phyloP scores from a whole-genome alignment of 2,113 vertebrate species.

The Ramphastos sulfuratus region DNA sequence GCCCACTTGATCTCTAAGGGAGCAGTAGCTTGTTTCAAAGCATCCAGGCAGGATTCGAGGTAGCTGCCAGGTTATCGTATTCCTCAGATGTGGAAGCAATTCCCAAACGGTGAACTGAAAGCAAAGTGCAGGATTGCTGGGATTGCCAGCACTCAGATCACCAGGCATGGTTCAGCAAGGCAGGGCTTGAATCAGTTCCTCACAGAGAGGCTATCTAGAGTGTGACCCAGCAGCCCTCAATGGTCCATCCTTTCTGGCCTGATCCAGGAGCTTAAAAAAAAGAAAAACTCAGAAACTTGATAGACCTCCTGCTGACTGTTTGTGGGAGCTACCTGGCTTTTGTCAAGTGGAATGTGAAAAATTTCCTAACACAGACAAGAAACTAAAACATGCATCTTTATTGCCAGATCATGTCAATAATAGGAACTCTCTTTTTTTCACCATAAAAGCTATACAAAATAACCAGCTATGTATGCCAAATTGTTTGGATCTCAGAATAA shows the following conservation, averaged over 20 bases:
- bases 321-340: background rate
- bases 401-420: background rate
- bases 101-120: background rate
- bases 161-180: background rate
- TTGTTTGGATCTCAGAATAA: background rate
- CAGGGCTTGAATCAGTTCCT: background rate
- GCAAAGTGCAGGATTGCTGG: background rate
- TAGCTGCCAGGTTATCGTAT: background rate
- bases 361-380: background rate
- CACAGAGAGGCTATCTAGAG: background rate
- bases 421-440: background rate
- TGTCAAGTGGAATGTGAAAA: background rate
- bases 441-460: background rate
- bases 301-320: background rate
- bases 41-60: conserved; percentile 28
- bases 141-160: background rate
- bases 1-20: conserved; percentile 74
- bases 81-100: background rate
- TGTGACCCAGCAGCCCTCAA: background rate
- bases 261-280: background rate
- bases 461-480: background rate
- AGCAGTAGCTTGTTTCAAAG: conserved; percentile 29
- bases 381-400: background rate
- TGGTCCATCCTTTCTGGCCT: background rate
- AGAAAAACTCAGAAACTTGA: background rate